These are phyloP conservation scores for Holacanthus passer DNA, from an alignment of 2,113 vertebrate species.

Conservation along the genomic window DNA sequence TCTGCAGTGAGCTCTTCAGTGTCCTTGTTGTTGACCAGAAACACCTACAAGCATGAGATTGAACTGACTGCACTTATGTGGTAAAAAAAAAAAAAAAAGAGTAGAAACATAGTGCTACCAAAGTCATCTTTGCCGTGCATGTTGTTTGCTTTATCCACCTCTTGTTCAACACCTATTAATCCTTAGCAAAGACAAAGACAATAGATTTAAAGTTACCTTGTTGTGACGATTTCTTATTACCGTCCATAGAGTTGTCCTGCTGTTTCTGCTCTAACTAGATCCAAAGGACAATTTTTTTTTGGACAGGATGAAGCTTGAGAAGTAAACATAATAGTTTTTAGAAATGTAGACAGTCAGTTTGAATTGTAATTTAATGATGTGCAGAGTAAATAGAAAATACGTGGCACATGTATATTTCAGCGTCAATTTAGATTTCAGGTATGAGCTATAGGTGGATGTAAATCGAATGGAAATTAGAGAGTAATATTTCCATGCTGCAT, in stretches of 20 bases:
- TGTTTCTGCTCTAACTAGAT: background rate
- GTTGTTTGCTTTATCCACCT: background rate
- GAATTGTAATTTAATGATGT: background rate
- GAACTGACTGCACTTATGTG: background rate
- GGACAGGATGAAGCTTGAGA: background rate
- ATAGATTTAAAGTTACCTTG: background rate
- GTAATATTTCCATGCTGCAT: too few species aligned
- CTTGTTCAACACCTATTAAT: background rate
- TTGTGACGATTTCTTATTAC: background rate
- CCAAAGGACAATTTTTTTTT: background rate
- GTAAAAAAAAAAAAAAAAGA: background rate
- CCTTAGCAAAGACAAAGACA: background rate
- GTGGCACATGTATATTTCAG: background rate
- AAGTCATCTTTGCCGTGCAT: background rate
- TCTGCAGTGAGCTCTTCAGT: background rate
- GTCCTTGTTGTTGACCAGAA: background rate
- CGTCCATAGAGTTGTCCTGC: background rate
- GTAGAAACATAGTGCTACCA: background rate
- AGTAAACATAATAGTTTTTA: background rate
- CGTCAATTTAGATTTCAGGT: too few species aligned
- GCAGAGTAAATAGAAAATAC: background rate
- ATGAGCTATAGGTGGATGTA: background rate
- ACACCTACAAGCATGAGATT: background rate
- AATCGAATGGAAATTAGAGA: background rate
- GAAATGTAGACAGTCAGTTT: background rate